Base-by-base conservation (phyloP, 2,888 invertebrate species). In the Ctena decussata region DNA sequence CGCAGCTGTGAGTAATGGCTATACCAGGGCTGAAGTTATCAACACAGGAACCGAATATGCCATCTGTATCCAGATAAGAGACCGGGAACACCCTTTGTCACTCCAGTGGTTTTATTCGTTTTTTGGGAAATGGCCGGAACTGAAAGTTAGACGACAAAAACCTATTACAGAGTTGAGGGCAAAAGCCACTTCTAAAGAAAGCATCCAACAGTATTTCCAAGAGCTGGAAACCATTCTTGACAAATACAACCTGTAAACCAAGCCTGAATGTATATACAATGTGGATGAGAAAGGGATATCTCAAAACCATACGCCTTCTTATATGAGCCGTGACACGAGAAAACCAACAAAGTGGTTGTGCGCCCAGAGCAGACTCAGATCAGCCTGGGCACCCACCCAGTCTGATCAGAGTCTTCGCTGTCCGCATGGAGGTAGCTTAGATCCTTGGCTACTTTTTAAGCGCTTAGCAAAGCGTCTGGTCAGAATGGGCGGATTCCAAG, bases 251-350 rank as follows among this genome's bases (percentile, higher is more conserved):
- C 37, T 80, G 18, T 57, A 69, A 5, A 15, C 46, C 5, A 37
- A 6, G n/a, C 73, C 82, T 5, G 71, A 77, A 21, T 46, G 18
- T 12, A 65, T 69, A 11, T 77, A 35, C 15, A 82, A 77, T 65
- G 69, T 57, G 0, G 82, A 82, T 41, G 73, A 77, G 71, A 82
- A 82, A 27, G 65, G 77, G 8, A 18, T 82, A 53, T 71, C 53
- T 30, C 41, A 15, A 49, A 71, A 8, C 35, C 57, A 21, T 37
- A 11, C 37, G 53, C 70, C 24, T 37, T 80, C n/a, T n/a, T n/a
- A n/a, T n/a, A n/a, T n/a, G n/a, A n/a, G n/a, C n/a, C n/a, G n/a
- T n/a, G n/a, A n/a, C n/a, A n/a, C n/a, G n/a, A n/a, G n/a, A n/a
- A n/a, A n/a, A n/a, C n/a, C n/a, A n/a, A n/a, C n/a, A n/a, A n/a